phyloP scores from a whole-genome alignment of 2,888 invertebrate species.

The Sminthurides aquaticus region DNA sequence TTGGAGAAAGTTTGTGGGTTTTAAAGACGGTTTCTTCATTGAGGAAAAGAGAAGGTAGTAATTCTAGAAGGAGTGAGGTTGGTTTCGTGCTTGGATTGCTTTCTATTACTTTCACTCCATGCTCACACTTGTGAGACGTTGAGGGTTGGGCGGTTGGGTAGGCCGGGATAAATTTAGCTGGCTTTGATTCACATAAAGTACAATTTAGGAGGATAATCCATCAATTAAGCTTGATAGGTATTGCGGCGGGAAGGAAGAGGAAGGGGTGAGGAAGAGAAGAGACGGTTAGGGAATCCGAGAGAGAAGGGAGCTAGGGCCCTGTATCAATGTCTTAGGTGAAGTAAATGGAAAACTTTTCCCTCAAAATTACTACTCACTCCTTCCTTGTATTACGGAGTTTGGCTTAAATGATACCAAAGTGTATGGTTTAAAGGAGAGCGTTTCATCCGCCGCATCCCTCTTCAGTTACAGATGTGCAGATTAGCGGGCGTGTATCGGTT shows the following conservation, averaged over 20 bases:
- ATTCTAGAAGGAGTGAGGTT: too few species aligned
- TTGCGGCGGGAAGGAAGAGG: constrained; percentile 29
- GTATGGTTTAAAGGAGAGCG: too few species aligned
- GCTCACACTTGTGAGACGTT: too few species aligned
- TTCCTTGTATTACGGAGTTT: not conserved
- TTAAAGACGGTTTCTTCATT: too few species aligned
- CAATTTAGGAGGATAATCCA: constrained; percentile 40
- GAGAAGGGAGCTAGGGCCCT: not conserved
- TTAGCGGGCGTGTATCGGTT: too few species aligned
- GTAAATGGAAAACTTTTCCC: not conserved
- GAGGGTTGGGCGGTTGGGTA: too few species aligned
- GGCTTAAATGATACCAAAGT: not conserved
- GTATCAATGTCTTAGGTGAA: not conserved
- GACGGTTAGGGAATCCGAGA: constrained; percentile 18
- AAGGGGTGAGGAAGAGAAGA: constrained; percentile 33
- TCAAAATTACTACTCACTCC: not conserved
- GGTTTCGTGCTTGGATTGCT: too few species aligned
- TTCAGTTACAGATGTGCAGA: too few species aligned
- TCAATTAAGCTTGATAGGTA: constrained; percentile 41
- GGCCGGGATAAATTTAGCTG: constrained; percentile 21
- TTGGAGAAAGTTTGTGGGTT: too few species aligned
- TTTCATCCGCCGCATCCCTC: too few species aligned
- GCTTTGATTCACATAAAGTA: constrained; percentile 39
- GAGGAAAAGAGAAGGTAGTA: too few species aligned
- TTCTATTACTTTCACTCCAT: too few species aligned